Evolutionary conservation across 2,888 invertebrate species (phyloP).

Genomic region (Drosophila bunnanda): DNA sequence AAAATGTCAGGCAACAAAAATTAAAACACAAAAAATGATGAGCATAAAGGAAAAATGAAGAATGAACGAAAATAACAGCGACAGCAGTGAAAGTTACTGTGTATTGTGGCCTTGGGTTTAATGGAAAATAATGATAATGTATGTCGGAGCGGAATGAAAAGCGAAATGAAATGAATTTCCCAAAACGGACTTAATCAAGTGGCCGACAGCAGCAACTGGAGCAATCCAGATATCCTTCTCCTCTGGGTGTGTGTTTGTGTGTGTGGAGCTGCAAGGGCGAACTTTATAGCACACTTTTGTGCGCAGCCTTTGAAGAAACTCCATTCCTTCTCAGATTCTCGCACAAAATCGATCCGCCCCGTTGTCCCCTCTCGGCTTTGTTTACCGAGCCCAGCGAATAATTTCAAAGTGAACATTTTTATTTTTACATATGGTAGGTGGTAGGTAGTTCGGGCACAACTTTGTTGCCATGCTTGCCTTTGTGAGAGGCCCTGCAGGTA

Average conservation of each 20-base stretch:
- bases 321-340: constrained; percentile 16
- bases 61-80: not conserved
- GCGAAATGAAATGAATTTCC: constrained; percentile 10
- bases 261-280: constrained; percentile 23
- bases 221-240: constrained; percentile 16
- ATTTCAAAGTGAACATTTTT: constrained; percentile 35
- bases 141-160: constrained; percentile 9
- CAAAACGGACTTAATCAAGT: constrained; percentile 45
- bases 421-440: constrained; percentile 1
- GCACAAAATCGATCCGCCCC: constrained; percentile 39
- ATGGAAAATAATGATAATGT: constrained; percentile 39
- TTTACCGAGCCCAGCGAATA: constrained; percentile 28
- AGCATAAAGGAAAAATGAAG: not conserved
- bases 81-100: constrained; percentile 32
- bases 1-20: constrained; percentile 25
- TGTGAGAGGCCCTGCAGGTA: constrained; percentile 42
- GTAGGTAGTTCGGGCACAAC: constrained; percentile 7
- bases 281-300: constrained; percentile 61
- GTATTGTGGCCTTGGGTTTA: constrained; percentile 53
- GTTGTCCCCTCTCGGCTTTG: constrained; percentile 20
- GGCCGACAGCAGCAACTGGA: constrained; percentile 20
- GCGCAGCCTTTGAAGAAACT: constrained; percentile 67
- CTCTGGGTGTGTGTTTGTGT: constrained; percentile 9
- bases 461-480: constrained; percentile 52
- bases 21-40: constrained; percentile 8